Evolutionary conservation across 1,140 invertebrate species (phyloP), one percentile per base, ranked within the genome.

Genomic region (Rhagoletis zephyria): DNA sequence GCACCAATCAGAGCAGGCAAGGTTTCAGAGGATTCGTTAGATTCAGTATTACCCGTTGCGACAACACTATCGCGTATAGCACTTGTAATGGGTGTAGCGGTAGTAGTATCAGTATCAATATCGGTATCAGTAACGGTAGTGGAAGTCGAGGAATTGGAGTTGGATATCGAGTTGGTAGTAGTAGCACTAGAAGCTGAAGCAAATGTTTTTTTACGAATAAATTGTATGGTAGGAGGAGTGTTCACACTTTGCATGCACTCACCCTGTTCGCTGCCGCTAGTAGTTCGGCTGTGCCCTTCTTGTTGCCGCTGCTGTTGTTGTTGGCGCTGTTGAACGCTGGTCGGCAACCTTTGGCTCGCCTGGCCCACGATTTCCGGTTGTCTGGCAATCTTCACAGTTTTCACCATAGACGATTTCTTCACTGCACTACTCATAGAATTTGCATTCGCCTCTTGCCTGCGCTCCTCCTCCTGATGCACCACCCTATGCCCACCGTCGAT

Each of bases 401-500:
- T 92, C 88, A 92, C 90, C 87, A 91, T 89, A 81, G 89, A 90
- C 30, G 91, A 91, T 89, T 92, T 92, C 90, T 91, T 91, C 85
- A 85, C 89, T 85, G 91, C 92, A 48, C 88, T 91, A 88, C 90
- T 89, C 60, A 88, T 88, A 93, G 90, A 87, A 64, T 94, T 94
- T 87, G 94, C 94, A 85, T 93, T 93, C 63, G 88, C 91, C 77
- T 92, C 90, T 48, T 93, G 89, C 0, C 88, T 86, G 2, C 88
- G 88, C 65, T 92, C 91, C 89, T 93, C 90, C 89, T 93, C 60
- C 87, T 91, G 90, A 59, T 91, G 90, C 88, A 90, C 67, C 10
- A 90, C 90, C 1, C 88, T 91, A 9, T 88, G 89, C 0, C 89
- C 91, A 85, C 89, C 90, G 9, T 90, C 90, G 56, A 91, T 88